Base-by-base conservation (phyloP, 2,888 invertebrate genomes). In the Orthonevra nobilis region DNA sequence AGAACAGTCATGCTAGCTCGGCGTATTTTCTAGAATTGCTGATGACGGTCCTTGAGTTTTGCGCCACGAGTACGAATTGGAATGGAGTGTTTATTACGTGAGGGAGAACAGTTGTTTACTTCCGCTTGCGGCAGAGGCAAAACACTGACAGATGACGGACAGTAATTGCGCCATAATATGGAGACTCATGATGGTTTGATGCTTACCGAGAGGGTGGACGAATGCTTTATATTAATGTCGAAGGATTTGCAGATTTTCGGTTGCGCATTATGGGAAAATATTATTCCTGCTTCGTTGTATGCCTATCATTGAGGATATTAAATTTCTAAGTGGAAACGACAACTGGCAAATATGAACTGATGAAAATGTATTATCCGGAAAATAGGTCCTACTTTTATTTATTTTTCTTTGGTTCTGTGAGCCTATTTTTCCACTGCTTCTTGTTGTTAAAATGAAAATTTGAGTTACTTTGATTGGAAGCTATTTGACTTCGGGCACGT, bases 71-170 rank as follows among this genome's bases (percentile, higher is more conserved):
- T 46, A 23, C 14, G 50, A 26, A 60, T 69, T 23, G 42, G 23
- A 60, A 52, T 50, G 60, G 52, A 44, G 46, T 70, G 61, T 61
- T 61, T 52, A 70, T 61, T 61, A 61, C 15, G 44, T 61, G 32
- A 9, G 14, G 14, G 4, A 9, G 26, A 50, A 30, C 17, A 26
- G 26, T 52, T 32, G 10, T 15, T 32, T 40, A 20, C 15, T 40
- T 28, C 10, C n/a, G 14, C 26, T 14, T 2, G 12, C n/a, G 15
- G 28, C 44, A 17, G n/a, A 34, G 58, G 2, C 14, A 23, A n/a
- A 44, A 34, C 26, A 34, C 19, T 15, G 26, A 69, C 42, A 69
- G 42, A 60, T 60, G 60, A 60, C 36, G 42, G 48, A 23, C 58
- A 32, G 20, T 63, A 52, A 63, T 50, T 63, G 63, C 30, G 50